A percentile compares a stretch with the other conserved stretches of the same genome.
phyloP scores from a whole-genome alignment of 2,113 vertebrate genomes.

The Rana temporaria region DNA sequence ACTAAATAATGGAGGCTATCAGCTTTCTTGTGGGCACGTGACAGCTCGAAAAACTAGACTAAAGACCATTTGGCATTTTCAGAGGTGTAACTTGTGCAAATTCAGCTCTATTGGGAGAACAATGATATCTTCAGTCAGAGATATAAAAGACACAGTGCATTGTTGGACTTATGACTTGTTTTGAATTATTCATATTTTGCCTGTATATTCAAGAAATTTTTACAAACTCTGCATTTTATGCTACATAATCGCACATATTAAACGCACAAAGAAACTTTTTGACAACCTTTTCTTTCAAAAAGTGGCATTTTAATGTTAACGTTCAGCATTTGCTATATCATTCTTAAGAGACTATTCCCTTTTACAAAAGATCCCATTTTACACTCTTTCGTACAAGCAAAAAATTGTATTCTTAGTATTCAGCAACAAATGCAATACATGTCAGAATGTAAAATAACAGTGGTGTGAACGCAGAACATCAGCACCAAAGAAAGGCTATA shows the following conservation, averaged over 20 bases:
- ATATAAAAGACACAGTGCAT: conserved; percentile 86
- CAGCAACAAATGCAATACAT: conserved; percentile 75
- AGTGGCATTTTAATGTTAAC: conserved; percentile 83
- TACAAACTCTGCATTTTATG: conserved; percentile 88
- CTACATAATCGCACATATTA: conserved; percentile 81
- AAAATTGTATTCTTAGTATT: conserved; percentile 78
- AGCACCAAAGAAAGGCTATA: conserved; percentile 51
- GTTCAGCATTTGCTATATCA: conserved; percentile 80
- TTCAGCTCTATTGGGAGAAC: conserved; percentile 95
- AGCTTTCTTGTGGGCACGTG: conserved; percentile 77
- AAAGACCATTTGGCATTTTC: conserved; percentile 92
- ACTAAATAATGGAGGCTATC: neutral
- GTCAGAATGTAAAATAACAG: conserved; percentile 76
- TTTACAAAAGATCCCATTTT: conserved; percentile 83
- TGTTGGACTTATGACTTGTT: conserved; percentile 86
- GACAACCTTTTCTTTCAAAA: conserved; percentile 84
- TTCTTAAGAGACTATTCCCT: conserved; percentile 78
- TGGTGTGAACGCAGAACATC: conserved; percentile 72
- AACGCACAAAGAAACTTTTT: conserved; percentile 85
- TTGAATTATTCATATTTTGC: conserved; percentile 98
- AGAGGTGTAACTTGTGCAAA: conserved; percentile 90
- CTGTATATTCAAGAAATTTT: conserved; percentile 85
- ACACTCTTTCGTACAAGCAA: conserved; percentile 68
- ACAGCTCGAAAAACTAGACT: conserved; percentile 90
- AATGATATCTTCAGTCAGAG: conserved; percentile 85